Conservation (phyloP, 2,888 invertebrate genomes). For the Sarcophaga variegata region DNA sequence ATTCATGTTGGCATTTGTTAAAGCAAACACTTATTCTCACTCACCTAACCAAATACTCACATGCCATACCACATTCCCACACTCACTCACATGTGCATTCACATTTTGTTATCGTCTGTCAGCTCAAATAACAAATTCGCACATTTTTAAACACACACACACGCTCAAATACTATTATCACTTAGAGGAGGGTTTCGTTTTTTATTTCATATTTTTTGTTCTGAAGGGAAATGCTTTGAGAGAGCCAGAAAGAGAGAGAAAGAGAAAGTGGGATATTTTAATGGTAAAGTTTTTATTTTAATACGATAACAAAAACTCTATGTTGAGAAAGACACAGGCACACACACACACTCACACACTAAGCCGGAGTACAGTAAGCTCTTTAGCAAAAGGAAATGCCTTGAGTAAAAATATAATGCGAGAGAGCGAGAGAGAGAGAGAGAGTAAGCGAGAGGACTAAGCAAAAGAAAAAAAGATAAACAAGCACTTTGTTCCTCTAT, state of each 20-base stretch:
- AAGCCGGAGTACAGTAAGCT: constrained; percentile 33
- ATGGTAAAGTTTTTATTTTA: constrained; percentile 31
- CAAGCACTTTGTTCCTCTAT: no score
- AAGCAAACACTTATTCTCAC: not conserved
- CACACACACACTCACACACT: not conserved
- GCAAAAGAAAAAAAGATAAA: no score
- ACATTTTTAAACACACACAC: constrained; percentile 18
- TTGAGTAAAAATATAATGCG: no score
- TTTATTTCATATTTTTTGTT: no score
- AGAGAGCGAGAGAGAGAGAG: no score
- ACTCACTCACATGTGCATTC: constrained; percentile 18
- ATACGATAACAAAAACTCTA: not conserved
- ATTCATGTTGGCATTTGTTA: not conserved
- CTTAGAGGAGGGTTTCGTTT: no score
- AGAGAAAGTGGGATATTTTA: constrained; percentile 21
- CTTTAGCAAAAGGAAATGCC: not conserved
- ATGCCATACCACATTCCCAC: not conserved
- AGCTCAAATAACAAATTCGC: constrained; percentile 26
- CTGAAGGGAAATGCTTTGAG: no score
- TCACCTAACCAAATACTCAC: not conserved
- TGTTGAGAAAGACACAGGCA: not conserved
- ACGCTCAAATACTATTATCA: not conserved
- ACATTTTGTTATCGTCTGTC: not conserved
- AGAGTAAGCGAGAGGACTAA: no score
- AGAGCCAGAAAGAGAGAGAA: no score